Evolutionary conservation across 2,113 vertebrate species (phyloP), one percentile per base, ranked within the genome.

Genomic region (Tor tambroides): DNA sequence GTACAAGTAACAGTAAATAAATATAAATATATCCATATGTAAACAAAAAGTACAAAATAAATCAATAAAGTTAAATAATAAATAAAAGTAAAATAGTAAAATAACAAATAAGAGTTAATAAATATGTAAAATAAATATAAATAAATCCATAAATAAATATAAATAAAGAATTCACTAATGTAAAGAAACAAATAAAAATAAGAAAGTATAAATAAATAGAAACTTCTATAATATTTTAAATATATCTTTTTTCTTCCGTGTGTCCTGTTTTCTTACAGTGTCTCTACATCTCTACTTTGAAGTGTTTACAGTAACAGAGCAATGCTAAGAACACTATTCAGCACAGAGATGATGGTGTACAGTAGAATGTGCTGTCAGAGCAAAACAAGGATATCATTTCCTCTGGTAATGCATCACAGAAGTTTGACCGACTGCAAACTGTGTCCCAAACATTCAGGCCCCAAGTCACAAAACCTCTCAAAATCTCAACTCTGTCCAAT

Each of bases 291-390:
- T 43, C 5, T 0, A 0, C 72, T 43, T 7, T 86, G 89, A 91
- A 83, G 65, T 87, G 80, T 91, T 93, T 91, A 92, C 81, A 85
- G 77, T 87, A 83, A 81, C 75, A 65, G 10, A n/a, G 38, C 38
- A 11, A 43, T 46, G 21, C 32, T 38, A 10, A 23, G 17, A 72
- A 23, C 1, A 75, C 12, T 46, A n/a, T 23, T 43, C 9, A 74
- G 43, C 23, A 14, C 38, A 28, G 43, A 28, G 38, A 28, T 9
- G 43, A 77, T 77, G 49, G 4, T 10, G 17, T 19, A 19, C 46
- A 6, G 26, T 1, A 35, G 4, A 79, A 32, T 79, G 9, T 11
- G 49, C 19, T 54, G 17, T 21, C 46, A 21, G 0, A 72, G 3
- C 0, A 72, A 72, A 72, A 72, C 35, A 23, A 38, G 21, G 32